Base-by-base conservation (phyloP, 2,888 invertebrate species). In the Pollenia labialis region DNA sequence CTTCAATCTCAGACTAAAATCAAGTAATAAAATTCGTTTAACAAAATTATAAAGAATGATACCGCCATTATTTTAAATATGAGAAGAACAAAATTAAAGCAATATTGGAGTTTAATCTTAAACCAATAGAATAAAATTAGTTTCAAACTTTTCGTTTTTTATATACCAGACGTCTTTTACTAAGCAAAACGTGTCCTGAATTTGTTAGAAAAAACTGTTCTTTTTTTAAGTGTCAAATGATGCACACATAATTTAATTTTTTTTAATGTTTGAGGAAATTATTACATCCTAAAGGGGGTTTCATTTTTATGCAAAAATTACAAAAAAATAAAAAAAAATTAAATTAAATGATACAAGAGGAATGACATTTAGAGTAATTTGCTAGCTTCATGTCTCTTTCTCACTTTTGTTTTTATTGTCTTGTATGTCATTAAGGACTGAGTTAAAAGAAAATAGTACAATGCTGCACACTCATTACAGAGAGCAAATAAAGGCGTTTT, bases 261-360 rank as follows among this genome's bases (percentile, higher is more conserved):
- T 11, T 46, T 23, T n/a, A 66, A 46, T 46, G 46, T 56, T 48
- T 16, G 12, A 56, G 18, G 48, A 66, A 48, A 77, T 77, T 32
- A 66, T 68, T 56, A 48, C 54, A 68, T 77, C 77, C 66, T 68
- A 16, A 77, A 77, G 77, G 66, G n/a, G n/a, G n/a, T n/a, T n/a
- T n/a, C n/a, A n/a, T n/a, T 75, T 64, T 10, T 23, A 16, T 18
- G 50, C 52, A 14, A 52, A 52, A 64, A 52, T n/a, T 60, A 58
- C 9, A 48, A 69, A 16, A 46, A 16, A 18, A 14, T n/a, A n/a
- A 56, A 42, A 44, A 69, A 16, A 69, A 23, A 50, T 50, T 23
- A 44, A 6, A 40, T 14, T 32, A 62, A 40, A 62, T 44, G 23
- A 72, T 56, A 23, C 56, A 44, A 62, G 52, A 32, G 52, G 40